phyloP scores from a whole-genome alignment of 2,888 invertebrate genomes.

The Nymphalis c-album region DNA sequence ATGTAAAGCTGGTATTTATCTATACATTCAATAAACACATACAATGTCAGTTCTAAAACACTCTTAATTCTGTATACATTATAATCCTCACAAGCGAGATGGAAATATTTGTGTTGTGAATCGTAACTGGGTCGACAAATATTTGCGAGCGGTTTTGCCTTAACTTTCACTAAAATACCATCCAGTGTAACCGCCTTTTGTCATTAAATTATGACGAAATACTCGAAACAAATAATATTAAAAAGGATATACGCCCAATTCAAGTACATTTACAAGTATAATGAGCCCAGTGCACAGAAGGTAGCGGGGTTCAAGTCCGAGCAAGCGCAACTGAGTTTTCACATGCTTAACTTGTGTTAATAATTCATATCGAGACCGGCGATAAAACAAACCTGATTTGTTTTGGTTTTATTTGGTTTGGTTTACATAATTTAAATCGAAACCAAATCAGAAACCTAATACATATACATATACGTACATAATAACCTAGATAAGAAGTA shows the following conservation, averaged over 20 bases:
- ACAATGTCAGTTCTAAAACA: background rate
- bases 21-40: too few species aligned
- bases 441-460: background rate
- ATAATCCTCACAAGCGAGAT: background rate
- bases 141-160: background rate
- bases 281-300: too few species aligned
- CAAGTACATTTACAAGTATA: too few species aligned
- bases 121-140: conserved; percentile 7
- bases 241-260: background rate
- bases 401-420: too few species aligned
- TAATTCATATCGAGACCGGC: too few species aligned
- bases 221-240: background rate
- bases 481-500: background rate
- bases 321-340: too few species aligned
- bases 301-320: too few species aligned
- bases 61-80: background rate
- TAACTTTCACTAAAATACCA: background rate
- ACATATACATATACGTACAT: background rate
- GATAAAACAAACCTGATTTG: too few species aligned
- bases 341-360: too few species aligned
- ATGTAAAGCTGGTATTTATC: too few species aligned
- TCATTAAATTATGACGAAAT: background rate
- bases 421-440: background rate
- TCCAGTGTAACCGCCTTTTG: background rate
- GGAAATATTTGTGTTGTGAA: background rate